These are phyloP conservation scores for Campoplex nolae DNA, from an alignment of 2,888 invertebrate species.

Conservation along the genomic window DNA sequence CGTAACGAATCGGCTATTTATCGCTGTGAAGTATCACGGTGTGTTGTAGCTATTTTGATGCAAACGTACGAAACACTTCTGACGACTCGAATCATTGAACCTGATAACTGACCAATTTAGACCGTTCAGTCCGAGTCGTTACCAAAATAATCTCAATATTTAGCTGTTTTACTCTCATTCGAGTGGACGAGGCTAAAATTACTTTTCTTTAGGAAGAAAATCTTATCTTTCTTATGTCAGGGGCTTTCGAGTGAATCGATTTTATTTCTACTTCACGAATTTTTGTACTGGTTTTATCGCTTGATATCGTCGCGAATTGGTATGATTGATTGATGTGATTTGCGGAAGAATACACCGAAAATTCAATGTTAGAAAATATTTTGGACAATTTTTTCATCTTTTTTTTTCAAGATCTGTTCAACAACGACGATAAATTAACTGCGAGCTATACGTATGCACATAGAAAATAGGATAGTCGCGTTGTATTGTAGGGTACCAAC, in stretches of 20 bases:
- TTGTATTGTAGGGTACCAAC: conserved; percentile 5
- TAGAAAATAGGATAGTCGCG: background rate
- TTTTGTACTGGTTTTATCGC: conserved; percentile 27
- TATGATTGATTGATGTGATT: background rate
- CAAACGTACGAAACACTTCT: background rate
- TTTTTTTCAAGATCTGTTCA: background rate
- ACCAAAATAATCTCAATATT: conserved; percentile 8
- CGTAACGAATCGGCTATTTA: background rate
- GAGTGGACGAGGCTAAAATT: background rate
- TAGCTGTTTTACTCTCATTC: background rate
- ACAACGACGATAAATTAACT: background rate
- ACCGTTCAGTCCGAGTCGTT: background rate
- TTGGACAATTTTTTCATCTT: background rate
- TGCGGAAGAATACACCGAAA: background rate
- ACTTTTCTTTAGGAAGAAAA: background rate
- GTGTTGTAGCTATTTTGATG: too few species aligned
- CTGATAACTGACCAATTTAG: background rate
- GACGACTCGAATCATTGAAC: background rate
- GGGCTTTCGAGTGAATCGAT: background rate
- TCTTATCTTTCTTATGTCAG: conserved; percentile 1
- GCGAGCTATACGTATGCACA: background rate
- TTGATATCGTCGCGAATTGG: conserved; percentile 13
- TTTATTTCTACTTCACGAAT: background rate
- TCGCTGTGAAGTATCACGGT: background rate
- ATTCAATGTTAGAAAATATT: background rate